Base-by-base conservation (phyloP, 30 jellyfish, hydroid and myxozoan genomes). In the Aurelia sp. region DNA sequence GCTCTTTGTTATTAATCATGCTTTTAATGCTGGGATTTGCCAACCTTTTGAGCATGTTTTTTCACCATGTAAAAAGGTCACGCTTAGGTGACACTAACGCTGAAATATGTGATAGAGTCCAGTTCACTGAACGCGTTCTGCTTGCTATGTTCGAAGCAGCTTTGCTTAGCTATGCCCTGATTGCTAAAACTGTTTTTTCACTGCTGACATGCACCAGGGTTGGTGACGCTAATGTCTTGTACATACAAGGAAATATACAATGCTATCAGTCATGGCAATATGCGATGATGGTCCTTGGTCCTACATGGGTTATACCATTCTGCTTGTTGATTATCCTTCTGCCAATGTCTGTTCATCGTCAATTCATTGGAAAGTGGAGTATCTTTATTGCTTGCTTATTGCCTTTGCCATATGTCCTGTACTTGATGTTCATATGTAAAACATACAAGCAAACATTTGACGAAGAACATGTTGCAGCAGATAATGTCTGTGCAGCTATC, bases 261-360 rank as follows among this genome's bases (percentile, higher is more conserved):
- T 73, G 85, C 73, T 73, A 50, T 53, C 55, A 6, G 31, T 19
- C 21, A 20, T 73, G 85, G 85, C 85, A 73, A 31, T 73, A 47
- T 35, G 71, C n/a, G 0, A 13, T 73, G 33, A 53, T 73, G 57
- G 85, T 73, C 3, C 18, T 73, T 4, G 73, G 72, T 3, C 13
- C 37, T 9, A 15, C 27, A 9, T 73, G 85, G 85, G 85, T 57
- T 9, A 10, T 52, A 20, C 85, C 85, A 19, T 73, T 50, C 12
- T 73, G 73, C 31, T 11, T 55, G 13, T 73, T 73, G n/a, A 23
- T 73, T 35, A 22, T 73, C 47, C 58, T 73, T 22, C 73, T 57
- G 19, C 73, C 85, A 50, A 13, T 55, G 21, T 30, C 59, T 0
- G 3, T 73, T 35, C 22, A 8, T 12, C 8, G 13, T 21, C 30